phyloP scores from a whole-genome alignment of 2,888 invertebrate species.

The Pristionchus mayeri region DNA sequence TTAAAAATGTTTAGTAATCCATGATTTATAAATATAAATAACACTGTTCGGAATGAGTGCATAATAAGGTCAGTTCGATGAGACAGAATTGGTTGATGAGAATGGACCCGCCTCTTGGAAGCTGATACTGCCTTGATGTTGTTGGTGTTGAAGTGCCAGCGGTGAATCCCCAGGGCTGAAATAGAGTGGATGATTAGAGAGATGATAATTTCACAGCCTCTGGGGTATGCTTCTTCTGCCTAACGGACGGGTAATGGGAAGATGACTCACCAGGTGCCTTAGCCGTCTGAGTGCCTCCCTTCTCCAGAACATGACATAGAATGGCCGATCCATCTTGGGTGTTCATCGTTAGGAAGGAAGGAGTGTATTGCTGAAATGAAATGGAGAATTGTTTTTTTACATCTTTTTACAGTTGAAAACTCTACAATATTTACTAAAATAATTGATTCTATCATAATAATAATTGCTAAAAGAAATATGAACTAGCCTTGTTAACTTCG shows the following conservation, averaged over 20 bases:
- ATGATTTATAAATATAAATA: background rate
- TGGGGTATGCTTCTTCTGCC: too few relatives aligned
- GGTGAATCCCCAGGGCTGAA: constrained; percentile 76
- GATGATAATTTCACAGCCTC: too few relatives aligned
- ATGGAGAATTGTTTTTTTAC: too few relatives aligned
- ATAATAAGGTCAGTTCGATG: too few relatives aligned
- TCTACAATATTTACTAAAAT: too few relatives aligned
- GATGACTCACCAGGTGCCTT: constrained; percentile 35
- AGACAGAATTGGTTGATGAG: too few relatives aligned
- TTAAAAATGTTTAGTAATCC: too few relatives aligned
- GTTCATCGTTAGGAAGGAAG: constrained; percentile 95
- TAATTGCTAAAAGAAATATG: too few relatives aligned
- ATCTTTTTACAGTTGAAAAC: background rate
- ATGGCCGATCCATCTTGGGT: constrained; percentile 93
- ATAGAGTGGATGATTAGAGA: too few relatives aligned
- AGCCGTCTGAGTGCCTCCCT: constrained; percentile 48
- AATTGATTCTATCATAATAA: too few relatives aligned
- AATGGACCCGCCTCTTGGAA: constrained; percentile 91
- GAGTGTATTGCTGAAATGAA: constrained; percentile 83
- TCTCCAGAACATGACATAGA: constrained; percentile 84
- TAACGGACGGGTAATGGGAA: too few relatives aligned
- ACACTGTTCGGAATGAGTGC: too few relatives aligned
- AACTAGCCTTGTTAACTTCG: constrained; percentile 87
- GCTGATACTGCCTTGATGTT: constrained; percentile 88
- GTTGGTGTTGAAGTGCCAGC: constrained; percentile 93